Percentiles rank a stretch among this genome's conserved stretches.
phyloP scores from a whole-genome alignment of 2,888 invertebrate genomes.

The Cantharis lateralis region DNA sequence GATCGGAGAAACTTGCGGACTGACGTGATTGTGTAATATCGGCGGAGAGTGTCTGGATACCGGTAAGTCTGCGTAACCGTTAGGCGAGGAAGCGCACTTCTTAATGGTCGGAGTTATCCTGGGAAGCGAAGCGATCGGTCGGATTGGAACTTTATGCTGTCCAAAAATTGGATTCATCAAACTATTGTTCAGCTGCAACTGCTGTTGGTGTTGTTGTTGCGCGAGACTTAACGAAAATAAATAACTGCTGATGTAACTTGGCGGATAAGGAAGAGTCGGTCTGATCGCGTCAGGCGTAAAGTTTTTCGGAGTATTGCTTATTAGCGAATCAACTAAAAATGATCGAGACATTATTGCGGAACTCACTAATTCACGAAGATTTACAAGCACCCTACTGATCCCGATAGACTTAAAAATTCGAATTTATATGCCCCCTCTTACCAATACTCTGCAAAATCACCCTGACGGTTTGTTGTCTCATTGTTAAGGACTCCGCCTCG shows the following conservation, averaged over 20 bases:
- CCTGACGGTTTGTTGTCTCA: conserved; percentile 43
- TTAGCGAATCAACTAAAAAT: conserved; percentile 79
- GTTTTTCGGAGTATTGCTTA: conserved; percentile 68
- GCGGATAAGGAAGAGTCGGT: conserved; percentile 66
- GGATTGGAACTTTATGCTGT: conserved; percentile 44
- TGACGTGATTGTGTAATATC: conserved; percentile 13
- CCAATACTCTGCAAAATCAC: conserved; percentile 39
- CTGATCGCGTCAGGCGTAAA: conserved; percentile 57
- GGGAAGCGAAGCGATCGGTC: conserved; percentile 48
- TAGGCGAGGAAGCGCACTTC: conserved; percentile 23
- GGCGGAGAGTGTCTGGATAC: conserved; percentile 3
- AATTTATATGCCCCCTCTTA: conserved; percentile 48
- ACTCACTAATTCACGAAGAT: conserved; percentile 17
- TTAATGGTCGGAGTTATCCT: conserved; percentile 35
- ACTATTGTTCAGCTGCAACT: conserved; percentile 32
- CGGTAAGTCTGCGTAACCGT: conserved; percentile 13
- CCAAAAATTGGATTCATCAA: conserved; percentile 57
- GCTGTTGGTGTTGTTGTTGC: conserved; percentile 60
- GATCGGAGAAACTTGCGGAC: conserved; percentile 35
- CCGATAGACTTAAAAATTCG: conserved; percentile 32
- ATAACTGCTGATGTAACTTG: conserved; percentile 67
- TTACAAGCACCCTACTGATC: conserved; percentile 33
- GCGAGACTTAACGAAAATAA: conserved; percentile 68
- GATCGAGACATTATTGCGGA: conserved; percentile 73
- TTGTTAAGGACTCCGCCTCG: conserved; percentile 50